Percentiles rank a stretch among this genome's conserved stretches.
Conservation (phyloP, 2,888 invertebrate species). For the Cabera pusaria region DNA sequence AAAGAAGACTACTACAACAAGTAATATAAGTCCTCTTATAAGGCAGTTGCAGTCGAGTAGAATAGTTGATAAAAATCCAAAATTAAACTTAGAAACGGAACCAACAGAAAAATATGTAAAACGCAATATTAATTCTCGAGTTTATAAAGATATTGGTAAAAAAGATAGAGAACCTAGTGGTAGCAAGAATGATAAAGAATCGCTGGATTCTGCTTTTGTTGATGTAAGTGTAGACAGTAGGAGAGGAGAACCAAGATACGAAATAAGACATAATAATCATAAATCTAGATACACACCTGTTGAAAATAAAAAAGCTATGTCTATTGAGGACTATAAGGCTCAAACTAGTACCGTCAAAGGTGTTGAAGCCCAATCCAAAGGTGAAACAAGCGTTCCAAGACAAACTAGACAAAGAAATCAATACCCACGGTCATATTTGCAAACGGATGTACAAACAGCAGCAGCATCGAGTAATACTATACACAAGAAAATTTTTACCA, state of each 20-base stretch:
- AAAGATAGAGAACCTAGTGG: constrained; percentile 52
- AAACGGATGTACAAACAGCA: constrained; percentile 37
- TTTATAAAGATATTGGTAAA: constrained; percentile 67
- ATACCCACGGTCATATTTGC: constrained; percentile 30
- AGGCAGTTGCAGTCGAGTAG: constrained; percentile 69
- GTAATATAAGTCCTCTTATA: constrained; percentile 70
- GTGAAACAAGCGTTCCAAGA: constrained; percentile 23
- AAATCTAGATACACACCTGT: constrained; percentile 61
- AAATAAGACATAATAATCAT: constrained; percentile 60
- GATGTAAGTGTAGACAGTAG: constrained; percentile 62
- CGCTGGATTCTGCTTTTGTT: constrained; percentile 46
- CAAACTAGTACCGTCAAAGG: constrained; percentile 33
- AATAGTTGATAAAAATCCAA: constrained; percentile 58
- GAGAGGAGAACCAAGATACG: constrained; percentile 72
- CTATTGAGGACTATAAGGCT: constrained; percentile 55
- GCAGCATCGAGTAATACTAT: constrained; percentile 50
- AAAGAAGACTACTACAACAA: constrained; percentile 65
- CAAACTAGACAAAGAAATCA: constrained; percentile 28
- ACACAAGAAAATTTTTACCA: constrained; percentile 41
- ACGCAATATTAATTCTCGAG: constrained; percentile 43
- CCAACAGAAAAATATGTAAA: constrained; percentile 43
- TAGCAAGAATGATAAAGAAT: constrained; percentile 35
- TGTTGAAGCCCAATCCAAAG: constrained; percentile 18
- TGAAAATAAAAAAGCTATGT: constrained; percentile 58
- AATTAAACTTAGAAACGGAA: constrained; percentile 46